phyloP scores from a whole-genome alignment of 2,113 vertebrate species.

The Aptenodytes patagonicus region DNA sequence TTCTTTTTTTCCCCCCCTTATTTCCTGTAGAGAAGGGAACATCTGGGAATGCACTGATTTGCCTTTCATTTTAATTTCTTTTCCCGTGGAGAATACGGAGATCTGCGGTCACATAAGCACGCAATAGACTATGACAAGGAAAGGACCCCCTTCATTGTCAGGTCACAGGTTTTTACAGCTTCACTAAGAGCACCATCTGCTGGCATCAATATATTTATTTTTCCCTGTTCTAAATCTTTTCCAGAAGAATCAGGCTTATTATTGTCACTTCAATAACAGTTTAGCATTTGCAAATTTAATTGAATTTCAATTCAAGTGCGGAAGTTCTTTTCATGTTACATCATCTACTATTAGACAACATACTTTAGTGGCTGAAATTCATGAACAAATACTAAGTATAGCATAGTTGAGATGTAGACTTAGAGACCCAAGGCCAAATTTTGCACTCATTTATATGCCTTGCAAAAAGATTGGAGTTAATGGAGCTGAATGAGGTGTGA shows the following conservation, averaged over 20 bases:
- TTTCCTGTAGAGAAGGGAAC: conserved; percentile 19
- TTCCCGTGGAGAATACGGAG: background rate
- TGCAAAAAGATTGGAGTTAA: background rate
- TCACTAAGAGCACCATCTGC: conserved; percentile 49
- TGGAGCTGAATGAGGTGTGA: conserved; percentile 26
- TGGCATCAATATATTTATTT: conserved; percentile 5
- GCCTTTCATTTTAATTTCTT: background rate
- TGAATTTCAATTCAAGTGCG: background rate
- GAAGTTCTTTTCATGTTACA: background rate
- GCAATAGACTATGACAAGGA: background rate
- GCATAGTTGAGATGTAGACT: background rate
- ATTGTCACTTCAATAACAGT: background rate
- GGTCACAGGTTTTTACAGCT: background rate
- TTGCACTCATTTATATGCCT: background rate
- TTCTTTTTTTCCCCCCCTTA: background rate
- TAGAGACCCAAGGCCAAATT: background rate
- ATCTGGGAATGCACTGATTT: conserved; percentile 17
- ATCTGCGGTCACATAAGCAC: background rate
- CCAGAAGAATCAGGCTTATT: background rate
- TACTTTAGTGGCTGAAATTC: background rate
- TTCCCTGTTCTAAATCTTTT: background rate
- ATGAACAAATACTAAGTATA: background rate
- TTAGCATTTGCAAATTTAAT: background rate
- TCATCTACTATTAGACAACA: background rate
- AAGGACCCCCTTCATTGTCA: background rate